Evolutionary conservation across 2,797 vertebrate species (phyloP), one percentile per base, ranked within the genome.

Genomic region (Lithobates sylvaticus): DNA sequence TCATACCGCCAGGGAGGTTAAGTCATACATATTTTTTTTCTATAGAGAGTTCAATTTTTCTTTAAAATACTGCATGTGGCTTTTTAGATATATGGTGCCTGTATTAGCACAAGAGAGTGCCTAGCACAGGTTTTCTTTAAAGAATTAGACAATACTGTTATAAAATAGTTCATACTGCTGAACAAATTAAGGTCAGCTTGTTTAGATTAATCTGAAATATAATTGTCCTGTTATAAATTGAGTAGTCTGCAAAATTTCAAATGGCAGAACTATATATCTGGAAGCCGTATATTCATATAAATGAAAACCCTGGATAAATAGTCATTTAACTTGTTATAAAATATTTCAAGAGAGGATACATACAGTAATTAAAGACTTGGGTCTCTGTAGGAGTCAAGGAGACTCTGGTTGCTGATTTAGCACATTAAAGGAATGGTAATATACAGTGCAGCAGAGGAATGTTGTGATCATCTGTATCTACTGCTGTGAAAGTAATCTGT

Each of bases 341-440:
- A 71, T 71, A 39, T 71, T 71, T 71, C 69, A 34, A 36, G 69
- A 13, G 32, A 21, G 34, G 36, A 71, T 71, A 36, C 32, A 71
- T 71, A 29, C 29, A 29, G 29, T 29, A 71, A 71, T 71, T 71
- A 71, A 71, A 71, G 32, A n/a, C 29, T 70, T 3, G 18, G 68
- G 68, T 70, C 69, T 71, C 69, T 36, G 69, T 71, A 71, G 69
- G 69, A 39, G 69, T 23, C 32, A 8, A 71, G 16, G 69, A 34
- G 69, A 71, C 34, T 71, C 69, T 36, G 69, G 69, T 39, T 18
- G 69, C 69, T 71, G 69, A 16, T 71, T 71, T 71, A 36, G 32
- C 34, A 71, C 69, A 71, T 71, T 71, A 71, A 71, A 71, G 69
- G 36, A 71, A 71, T 71, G 32, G 36, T 71, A 71, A 54, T 54